Conservation (phyloP, 35 echinoderm and acorn worm genomes). For the Lytechinus pictus region DNA sequence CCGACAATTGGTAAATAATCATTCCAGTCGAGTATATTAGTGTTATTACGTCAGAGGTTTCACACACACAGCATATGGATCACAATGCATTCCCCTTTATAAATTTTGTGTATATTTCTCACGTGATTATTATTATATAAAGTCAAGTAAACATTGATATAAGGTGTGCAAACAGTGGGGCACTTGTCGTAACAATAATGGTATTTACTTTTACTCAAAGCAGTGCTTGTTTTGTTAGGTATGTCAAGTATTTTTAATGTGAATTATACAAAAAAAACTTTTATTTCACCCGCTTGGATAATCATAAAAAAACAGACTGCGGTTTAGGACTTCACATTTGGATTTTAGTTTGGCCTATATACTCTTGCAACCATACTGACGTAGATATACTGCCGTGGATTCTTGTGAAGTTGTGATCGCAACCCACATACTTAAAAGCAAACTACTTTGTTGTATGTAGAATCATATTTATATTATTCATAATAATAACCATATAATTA, state of each 20-base stretch:
- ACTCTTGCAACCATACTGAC: too few relatives aligned
- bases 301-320: not conserved
- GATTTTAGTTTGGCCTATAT: too few relatives aligned
- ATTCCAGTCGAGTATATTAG: not conserved
- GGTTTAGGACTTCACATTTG: not conserved
- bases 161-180: not conserved
- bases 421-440: too few relatives aligned
- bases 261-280: too few relatives aligned
- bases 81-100: not conserved
- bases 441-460: too few relatives aligned
- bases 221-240: not conserved
- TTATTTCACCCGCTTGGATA: not conserved
- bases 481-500: too few relatives aligned
- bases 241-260: not conserved
- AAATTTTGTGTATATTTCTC: not conserved
- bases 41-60: not conserved
- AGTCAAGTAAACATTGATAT: not conserved
- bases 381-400: too few relatives aligned
- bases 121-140: not conserved
- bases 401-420: too few relatives aligned
- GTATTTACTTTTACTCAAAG: not conserved
- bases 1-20: too few relatives aligned
- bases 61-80: not conserved
- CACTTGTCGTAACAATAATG: not conserved
- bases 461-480: too few relatives aligned